Base-by-base conservation (phyloP, 2,113 vertebrate genomes). In the Gasterosteus nipponicus region DNA sequence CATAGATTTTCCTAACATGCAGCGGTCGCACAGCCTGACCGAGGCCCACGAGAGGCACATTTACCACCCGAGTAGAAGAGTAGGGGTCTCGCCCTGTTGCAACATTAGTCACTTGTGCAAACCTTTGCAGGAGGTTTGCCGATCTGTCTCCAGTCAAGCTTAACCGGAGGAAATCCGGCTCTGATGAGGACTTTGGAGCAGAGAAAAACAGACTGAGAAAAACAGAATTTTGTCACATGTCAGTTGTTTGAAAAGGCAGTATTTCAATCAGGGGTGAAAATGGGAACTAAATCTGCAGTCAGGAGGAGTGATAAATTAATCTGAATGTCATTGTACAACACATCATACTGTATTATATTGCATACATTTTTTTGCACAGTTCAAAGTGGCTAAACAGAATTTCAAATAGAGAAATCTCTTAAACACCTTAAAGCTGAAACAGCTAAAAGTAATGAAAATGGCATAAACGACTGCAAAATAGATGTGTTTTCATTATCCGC, bases 61-160 rank as follows among this genome's bases (percentile, higher is more conserved):
- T 65, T 74, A 22, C 62, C 65, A 69, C 39, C 56, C 38, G 26
- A 39, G 56, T 87, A 73, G 73, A 81, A 81, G 78, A 56, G 59
- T n/a, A 16, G 64, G 68, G 35, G 26, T 11, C 35, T 60, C 39
- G 42, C 49, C 10, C 58, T 53, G 67, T 41, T 44, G 68, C 39
- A 70, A 74, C 67, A 78, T 82, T 51, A 82, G 35, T 60, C 49
- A 73, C 69, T 71, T 81, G 15, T 71, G 35, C 56, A 66, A 84
- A 76, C 57, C 46, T 69, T 42, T n/a, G 56, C 62, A 46, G 64
- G 80, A 83, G 41, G 69, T 49, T 69, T 73, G 33, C 59, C 53
- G 10, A 9, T 77, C 39, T 63, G 11, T 77, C 73, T 58, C 51
- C 78, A 67, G 51, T 69, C 73, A 19, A 7, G 46, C 41, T 69